Conservation (phyloP, 2,113 vertebrate species). For the Xiphorhynchus elegans region DNA sequence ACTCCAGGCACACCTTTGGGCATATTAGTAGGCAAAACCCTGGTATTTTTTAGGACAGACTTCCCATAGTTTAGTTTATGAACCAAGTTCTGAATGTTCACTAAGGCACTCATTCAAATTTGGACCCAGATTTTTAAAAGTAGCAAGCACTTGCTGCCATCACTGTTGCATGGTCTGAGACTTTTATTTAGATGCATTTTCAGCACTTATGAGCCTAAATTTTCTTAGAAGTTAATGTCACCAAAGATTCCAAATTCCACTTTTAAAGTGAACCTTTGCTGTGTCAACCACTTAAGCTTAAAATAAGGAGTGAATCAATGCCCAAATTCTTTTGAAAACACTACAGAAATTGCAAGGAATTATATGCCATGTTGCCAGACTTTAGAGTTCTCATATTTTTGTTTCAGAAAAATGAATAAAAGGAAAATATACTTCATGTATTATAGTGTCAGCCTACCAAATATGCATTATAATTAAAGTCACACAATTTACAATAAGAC, state of each 20-base stretch:
- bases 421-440: background rate
- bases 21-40: conserved; percentile 48
- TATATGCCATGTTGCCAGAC: background rate
- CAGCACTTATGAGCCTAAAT: background rate
- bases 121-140: background rate
- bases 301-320: background rate
- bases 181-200: background rate
- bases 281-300: background rate
- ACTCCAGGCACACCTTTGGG: conserved; percentile 53
- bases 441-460: background rate
- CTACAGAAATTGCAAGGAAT: background rate
- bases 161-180: background rate
- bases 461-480: background rate
- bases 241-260: background rate
- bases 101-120: conserved; percentile 21
- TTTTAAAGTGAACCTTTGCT: background rate
- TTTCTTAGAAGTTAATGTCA: background rate
- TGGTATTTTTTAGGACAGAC: conserved; percentile 41
- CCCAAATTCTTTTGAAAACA: background rate
- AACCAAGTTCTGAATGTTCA: conserved; percentile 36
- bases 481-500: background rate
- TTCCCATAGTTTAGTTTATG: conserved; percentile 41
- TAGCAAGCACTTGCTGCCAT: background rate
- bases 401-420: background rate
- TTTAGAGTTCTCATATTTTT: background rate